Evolutionary conservation across 1,140 invertebrate genomes (phyloP).

Genomic region (Anastatus disparis): DNA sequence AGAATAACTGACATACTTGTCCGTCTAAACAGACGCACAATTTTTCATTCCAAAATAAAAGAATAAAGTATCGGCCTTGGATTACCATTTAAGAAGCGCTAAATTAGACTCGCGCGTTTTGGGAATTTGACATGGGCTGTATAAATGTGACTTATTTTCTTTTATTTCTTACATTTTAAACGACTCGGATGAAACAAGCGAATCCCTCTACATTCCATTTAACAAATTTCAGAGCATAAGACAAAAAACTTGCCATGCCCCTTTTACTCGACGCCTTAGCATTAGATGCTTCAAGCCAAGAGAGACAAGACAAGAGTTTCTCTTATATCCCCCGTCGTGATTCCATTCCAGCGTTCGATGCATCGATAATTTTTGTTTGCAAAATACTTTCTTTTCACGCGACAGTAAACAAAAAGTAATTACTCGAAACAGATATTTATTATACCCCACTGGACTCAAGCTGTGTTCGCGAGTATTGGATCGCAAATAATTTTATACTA

Average conservation of each 20-base stretch:
- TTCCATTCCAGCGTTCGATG: conserved; percentile 3
- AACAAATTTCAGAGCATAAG: conserved; percentile 47
- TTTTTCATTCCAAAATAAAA: conserved; percentile 32
- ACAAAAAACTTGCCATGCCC: conserved; percentile 48
- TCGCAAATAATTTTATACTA: conserved; percentile 2
- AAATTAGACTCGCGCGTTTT: conserved; percentile 48
- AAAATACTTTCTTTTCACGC: conserved; percentile 9
- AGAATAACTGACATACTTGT: conserved; percentile 17
- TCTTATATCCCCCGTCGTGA: conserved; percentile 23
- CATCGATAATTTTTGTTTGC: conserved; percentile 32
- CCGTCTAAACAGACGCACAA: not conserved
- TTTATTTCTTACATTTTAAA: no score
- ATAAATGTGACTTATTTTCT: not conserved
- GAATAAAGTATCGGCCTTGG: conserved; percentile 9
- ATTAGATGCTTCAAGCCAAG: conserved; percentile 17
- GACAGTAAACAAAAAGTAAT: conserved; percentile 31
- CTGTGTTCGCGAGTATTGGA: not conserved
- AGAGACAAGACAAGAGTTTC: no score
- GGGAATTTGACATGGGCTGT: conserved; percentile 35
- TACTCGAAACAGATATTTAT: conserved; percentile 28
- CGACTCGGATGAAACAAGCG: not conserved
- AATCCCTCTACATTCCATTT: conserved; percentile 49
- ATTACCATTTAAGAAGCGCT: conserved; percentile 48
- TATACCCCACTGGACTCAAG: conserved; percentile 2
- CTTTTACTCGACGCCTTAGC: conserved; percentile 34